Base-by-base conservation (phyloP, 1,140 invertebrate genomes). In the Trypoxylus dichotomus region DNA sequence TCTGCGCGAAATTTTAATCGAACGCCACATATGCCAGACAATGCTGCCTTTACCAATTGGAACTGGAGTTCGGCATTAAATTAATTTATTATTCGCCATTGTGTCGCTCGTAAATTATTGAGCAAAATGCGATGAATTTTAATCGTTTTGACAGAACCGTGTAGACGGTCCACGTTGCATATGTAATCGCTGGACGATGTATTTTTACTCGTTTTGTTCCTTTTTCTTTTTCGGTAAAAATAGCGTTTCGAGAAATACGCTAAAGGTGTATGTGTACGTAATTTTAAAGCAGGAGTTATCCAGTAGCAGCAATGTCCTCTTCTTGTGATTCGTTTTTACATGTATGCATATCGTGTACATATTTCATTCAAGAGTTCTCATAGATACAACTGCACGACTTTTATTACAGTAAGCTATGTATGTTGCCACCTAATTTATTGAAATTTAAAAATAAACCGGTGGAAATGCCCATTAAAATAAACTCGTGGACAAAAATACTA, bases 1-100 rank as follows among this genome's bases (percentile, higher is more conserved):
- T 68, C 60, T 68, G 21, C 60, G 60, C 27, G 60, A 68, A 68
- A 68, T 68, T 68, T 68, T 68, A 68, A 68, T 68, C 60, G 60
- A 54, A 68, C 60, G 21, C 21, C 60, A 24, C 24, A 68, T 29
- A 68, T 68, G 27, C 60, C 11, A n/a, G 11, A 68, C 24, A 7
- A 68, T 13, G 60, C 60, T 54, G 47, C 60, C 21, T 37, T 8
- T 29, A 68, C 60, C 21, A 24, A 68, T 27, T 29, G 11, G 27
- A 25, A 68, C 60, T 54, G 24, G 24, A 29, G 24, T 68, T 68
- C 60, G 13, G 60, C 60, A 15, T 25, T 68, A 68, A 68, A 68
- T 68, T n/a, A 24, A 68, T 68, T 68, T 68, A 68, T 68, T 68
- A 68, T 68, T 68, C 60, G 19, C 60, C 27, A 68, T 68, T 68